phyloP scores from a whole-genome alignment of 2,888 invertebrate species.

The Calephelis perditalis region DNA sequence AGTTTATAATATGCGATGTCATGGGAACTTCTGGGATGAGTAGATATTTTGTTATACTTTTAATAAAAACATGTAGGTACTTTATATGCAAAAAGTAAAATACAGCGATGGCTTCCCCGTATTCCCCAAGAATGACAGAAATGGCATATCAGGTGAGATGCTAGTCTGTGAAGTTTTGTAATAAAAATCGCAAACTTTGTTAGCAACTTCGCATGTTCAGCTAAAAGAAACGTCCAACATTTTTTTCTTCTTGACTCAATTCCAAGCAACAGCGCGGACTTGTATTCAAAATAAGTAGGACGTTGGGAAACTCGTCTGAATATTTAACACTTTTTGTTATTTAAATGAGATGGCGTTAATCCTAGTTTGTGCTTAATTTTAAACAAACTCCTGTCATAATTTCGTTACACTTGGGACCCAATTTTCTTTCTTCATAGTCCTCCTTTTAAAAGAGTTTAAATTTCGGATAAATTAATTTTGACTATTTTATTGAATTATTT shows the following conservation, averaged over 20 bases:
- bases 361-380: background rate
- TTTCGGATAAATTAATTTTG: too few relatives aligned
- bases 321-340: slow-evolving; percentile 5
- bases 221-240: background rate
- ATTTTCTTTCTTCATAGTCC: background rate
- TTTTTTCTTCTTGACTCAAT: slow-evolving; percentile 4
- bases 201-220: background rate
- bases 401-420: background rate
- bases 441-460: too few relatives aligned
- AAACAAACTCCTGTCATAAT: background rate
- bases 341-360: slow-evolving; percentile 12
- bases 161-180: background rate
- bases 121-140: too few relatives aligned
- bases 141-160: background rate
- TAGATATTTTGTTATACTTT: too few relatives aligned
- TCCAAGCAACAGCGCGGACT: slow-evolving; percentile 1
- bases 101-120: too few relatives aligned
- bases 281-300: slow-evolving; percentile 3
- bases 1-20: too few relatives aligned
- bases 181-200: background rate
- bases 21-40: too few relatives aligned
- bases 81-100: too few relatives aligned
- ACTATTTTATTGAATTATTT: too few relatives aligned
- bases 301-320: slow-evolving; percentile 7
- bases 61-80: too few relatives aligned